Percentiles rank a stretch among this genome's conserved stretches.
Conservation (phyloP, 2,888 invertebrate species). For the Macropis europaea region DNA sequence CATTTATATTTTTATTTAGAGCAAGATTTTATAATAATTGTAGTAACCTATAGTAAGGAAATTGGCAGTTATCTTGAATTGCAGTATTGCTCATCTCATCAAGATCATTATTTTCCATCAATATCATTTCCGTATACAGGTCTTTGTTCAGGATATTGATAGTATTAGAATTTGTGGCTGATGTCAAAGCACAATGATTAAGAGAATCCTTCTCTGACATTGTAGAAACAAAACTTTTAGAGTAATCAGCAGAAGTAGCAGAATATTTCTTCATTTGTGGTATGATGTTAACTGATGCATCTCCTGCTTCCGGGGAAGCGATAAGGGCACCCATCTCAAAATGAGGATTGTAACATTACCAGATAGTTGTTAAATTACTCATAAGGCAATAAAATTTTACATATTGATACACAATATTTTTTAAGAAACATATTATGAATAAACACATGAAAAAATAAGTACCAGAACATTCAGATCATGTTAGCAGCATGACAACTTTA, state of each 20-base stretch:
- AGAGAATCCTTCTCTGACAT: background rate
- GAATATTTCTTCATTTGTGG: conserved; percentile 30
- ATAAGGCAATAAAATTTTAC: background rate
- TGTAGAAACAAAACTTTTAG: conserved; percentile 23
- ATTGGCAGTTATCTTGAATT: conserved; percentile 46
- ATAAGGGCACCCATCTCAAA: conserved; percentile 57
- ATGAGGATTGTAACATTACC: conserved; percentile 31
- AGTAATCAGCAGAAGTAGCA: conserved; percentile 3
- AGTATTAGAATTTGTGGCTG: background rate
- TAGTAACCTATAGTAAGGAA: conserved; percentile 66
- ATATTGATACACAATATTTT: background rate
- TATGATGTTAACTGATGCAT: conserved; percentile 39
- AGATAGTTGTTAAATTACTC: conserved; percentile 18
- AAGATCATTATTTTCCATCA: conserved; percentile 9
- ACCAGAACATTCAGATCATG: background rate
- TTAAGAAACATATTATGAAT: background rate
- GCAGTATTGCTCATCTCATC: conserved; percentile 11
- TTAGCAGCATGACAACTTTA: background rate
- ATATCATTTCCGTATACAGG: background rate
- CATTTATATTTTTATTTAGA: no score
- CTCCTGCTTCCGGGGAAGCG: conserved; percentile 47
- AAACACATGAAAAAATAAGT: background rate
- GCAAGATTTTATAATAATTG: no score
- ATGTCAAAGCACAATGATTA: conserved; percentile 13
- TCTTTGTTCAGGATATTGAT: background rate